Evolutionary conservation across 2,113 vertebrate genomes (phyloP).

Genomic region (Sapayoa aenigma): DNA sequence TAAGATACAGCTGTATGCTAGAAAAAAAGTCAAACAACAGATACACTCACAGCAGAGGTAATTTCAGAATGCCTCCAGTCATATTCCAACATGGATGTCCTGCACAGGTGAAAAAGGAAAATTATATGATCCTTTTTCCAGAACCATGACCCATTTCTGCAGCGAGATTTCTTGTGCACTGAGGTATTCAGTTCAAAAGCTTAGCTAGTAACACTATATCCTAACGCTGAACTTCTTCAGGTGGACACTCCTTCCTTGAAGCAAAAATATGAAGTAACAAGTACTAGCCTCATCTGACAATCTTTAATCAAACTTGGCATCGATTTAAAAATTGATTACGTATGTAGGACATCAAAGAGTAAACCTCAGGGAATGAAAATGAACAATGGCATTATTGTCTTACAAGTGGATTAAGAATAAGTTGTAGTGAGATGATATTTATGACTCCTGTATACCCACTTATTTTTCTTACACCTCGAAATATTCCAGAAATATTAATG

Average conservation of each 20-base stretch:
- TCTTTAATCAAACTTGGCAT: conserved; percentile 35
- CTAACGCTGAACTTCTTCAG: background rate
- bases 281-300: background rate
- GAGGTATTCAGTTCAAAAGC: background rate
- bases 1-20: background rate
- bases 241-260: background rate
- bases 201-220: background rate
- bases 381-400: conserved; percentile 46
- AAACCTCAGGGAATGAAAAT: conserved; percentile 42
- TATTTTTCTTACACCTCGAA: background rate
- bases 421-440: background rate
- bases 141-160: background rate
- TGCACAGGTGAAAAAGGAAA: background rate
- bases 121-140: background rate
- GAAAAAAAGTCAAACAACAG: background rate
- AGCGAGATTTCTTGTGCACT: background rate
- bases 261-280: background rate
- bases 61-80: background rate
- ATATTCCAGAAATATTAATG: background rate
- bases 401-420: conserved; percentile 11
- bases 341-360: conserved; percentile 28
- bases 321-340: conserved; percentile 52
- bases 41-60: background rate
- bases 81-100: background rate
- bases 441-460: background rate